Base-by-base conservation (phyloP, 2,797 vertebrate genomes). In the Synaphobranchus kaupii region DNA sequence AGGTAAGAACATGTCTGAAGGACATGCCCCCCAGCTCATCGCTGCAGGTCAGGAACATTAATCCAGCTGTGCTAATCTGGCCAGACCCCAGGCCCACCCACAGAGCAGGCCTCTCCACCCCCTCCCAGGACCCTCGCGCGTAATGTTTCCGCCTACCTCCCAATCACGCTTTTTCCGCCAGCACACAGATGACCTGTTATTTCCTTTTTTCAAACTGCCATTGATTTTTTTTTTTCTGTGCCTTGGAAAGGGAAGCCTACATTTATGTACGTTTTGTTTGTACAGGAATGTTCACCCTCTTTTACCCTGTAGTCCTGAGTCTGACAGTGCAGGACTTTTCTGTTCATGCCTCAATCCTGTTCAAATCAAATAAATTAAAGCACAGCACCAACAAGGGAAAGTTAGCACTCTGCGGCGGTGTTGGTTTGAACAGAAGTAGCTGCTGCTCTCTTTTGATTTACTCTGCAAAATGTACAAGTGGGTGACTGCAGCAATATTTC, bases 1-100 rank as follows among this genome's bases (percentile, higher is more conserved):
- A 99, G 98, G 98, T 99, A 97, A 95, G 95, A 83, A 85, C 89
- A 89, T 84, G 73, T 86, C 85, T 86, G 84, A 97, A 95, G 95
- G 82, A 84, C 89, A 93, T 94, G 92, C 15, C 9, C 28, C 28
- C 34, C 85, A 84, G 34, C 84, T n/a, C 68, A 12, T 78, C 52
- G 48, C 34, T 15, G 86, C 39, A 44, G 20, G 4, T 39, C 73
- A 78, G 20, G 13, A 47, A 17, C 20, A 78, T 39, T 39, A 44
- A 39, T 90, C 73, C 56, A 85, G 8, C 47, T 48, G 34, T 5
- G 39, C 22, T 7, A 17, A 15, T 47, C 71, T 31, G 66, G 9
- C 0, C n/a, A 28, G 28, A 8, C 31, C 60, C 34, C 5, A 39
- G 68, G 39, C 28, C 31, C 25, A 66, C 15, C 48, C 71, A 25